Conservation (phyloP, 1,140 invertebrate species). For the Stegodyphus dumicola region DNA sequence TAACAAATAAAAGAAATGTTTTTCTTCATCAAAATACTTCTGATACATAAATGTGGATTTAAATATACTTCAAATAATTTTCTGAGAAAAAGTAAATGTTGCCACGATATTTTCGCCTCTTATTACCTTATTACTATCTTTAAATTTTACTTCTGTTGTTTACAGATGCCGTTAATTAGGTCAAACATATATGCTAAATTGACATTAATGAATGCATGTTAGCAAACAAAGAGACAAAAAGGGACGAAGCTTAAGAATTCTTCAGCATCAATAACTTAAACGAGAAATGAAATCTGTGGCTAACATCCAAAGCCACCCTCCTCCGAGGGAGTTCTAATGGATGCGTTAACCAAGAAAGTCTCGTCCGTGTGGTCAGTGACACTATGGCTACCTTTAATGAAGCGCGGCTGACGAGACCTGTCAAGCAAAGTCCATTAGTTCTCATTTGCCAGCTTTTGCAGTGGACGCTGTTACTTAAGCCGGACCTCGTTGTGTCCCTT, state of each 20-base stretch:
- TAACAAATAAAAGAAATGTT: too few species aligned
- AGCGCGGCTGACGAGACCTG: slow-evolving; percentile 53
- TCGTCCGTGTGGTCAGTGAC: not conserved
- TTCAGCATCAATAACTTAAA: not conserved
- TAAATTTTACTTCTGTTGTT: too few species aligned
- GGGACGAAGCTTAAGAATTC: not conserved
- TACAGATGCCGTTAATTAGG: too few species aligned
- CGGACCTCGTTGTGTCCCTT: slow-evolving; percentile 19
- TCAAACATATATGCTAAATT: too few species aligned
- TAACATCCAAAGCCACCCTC: not conserved
- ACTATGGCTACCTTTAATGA: slow-evolving; percentile 53
- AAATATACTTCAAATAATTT: too few species aligned
- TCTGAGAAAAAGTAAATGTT: too few species aligned
- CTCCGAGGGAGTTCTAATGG: too few species aligned
- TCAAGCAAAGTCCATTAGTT: slow-evolving; percentile 52
- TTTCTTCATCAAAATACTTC: too few species aligned
- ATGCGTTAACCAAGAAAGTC: too few species aligned
- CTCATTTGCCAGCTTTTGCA: slow-evolving; percentile 40
- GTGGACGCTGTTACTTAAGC: slow-evolving; percentile 51
- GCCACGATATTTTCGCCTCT: too few species aligned
- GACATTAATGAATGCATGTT: not conserved
- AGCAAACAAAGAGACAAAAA: not conserved
- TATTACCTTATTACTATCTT: too few species aligned
- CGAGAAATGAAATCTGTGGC: not conserved
- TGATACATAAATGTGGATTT: too few species aligned